These are phyloP conservation scores for Stenchaetothrips biformis DNA, from an alignment of 2,888 invertebrate species.

Conservation along the genomic window DNA sequence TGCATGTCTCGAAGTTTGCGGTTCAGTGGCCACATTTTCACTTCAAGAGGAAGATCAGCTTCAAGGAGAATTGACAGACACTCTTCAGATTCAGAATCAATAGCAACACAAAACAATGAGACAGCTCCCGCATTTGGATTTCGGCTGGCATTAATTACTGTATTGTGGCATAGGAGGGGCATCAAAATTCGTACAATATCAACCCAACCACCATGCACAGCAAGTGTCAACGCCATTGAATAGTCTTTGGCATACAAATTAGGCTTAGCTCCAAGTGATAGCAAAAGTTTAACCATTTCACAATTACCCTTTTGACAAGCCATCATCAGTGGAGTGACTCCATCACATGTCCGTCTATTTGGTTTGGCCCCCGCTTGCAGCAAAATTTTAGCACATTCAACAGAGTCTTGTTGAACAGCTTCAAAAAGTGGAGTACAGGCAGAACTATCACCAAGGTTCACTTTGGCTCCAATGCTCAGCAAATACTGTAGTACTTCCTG, in stretches of 20 bases:
- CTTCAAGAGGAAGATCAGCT: neutral
- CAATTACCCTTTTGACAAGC: neutral
- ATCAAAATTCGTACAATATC: neutral
- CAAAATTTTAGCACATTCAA: neutral
- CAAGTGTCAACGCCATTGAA: neutral
- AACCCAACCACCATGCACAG: neutral
- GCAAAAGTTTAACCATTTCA: neutral
- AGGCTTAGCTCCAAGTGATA: neutral
- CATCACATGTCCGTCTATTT: constrained; percentile 10
- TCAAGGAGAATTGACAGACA: neutral
- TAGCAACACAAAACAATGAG: neutral
- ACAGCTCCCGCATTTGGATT: neutral
- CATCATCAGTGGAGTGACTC: neutral
- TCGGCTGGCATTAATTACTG: neutral
- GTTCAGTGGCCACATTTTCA: neutral
- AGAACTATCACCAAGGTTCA: neutral
- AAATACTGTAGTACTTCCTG: neutral
- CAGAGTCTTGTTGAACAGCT: neutral
- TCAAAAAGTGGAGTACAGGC: constrained; percentile 8
- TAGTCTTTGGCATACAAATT: neutral
- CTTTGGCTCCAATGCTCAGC: neutral
- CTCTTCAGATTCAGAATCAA: constrained; percentile 9
- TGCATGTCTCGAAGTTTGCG: constrained; percentile 3
- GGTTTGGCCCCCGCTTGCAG: neutral
- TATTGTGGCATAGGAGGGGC: neutral